A percentile compares a stretch with the other conserved stretches of the same genome.
Conservation (phyloP, 2,888 invertebrate species). For the Sipunculus nudus region DNA sequence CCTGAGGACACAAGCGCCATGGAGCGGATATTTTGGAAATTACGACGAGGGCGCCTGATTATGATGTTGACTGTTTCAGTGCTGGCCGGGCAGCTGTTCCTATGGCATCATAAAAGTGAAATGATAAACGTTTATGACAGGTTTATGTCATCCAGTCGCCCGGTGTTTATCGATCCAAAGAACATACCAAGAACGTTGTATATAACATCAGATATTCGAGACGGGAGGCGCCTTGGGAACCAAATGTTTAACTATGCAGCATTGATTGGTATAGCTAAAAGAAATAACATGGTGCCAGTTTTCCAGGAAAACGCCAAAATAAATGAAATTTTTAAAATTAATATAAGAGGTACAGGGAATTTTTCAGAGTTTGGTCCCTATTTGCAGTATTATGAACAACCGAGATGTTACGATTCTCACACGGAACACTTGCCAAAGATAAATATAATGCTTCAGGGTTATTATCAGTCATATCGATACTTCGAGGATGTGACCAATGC, state of each 20-base stretch:
- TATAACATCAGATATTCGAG: no score
- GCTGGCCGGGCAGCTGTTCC: no score
- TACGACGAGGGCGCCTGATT: no score
- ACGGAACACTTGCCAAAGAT: constrained; percentile 2
- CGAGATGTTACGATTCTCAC: constrained; percentile 26
- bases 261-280: constrained; percentile 45
- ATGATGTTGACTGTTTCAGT: no score
- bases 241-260: constrained; percentile 53
- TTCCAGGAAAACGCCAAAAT: constrained; percentile 38
- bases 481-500: constrained; percentile 42
- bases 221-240: constrained; percentile 48
- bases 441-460: constrained; percentile 42
- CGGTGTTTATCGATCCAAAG: no score
- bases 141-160: no score
- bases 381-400: constrained; percentile 30
- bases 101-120: no score
- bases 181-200: no score
- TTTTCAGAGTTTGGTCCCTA: no score
- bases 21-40: no score
- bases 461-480: constrained; percentile 55
- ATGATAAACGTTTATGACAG: no score
- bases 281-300: constrained; percentile 49
- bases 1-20: no score
- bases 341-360: constrained; percentile 2
- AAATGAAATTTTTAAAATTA: constrained; percentile 41